phyloP scores from a whole-genome alignment of 2,113 vertebrate genomes.

The Ageneiosus marmoratus region DNA sequence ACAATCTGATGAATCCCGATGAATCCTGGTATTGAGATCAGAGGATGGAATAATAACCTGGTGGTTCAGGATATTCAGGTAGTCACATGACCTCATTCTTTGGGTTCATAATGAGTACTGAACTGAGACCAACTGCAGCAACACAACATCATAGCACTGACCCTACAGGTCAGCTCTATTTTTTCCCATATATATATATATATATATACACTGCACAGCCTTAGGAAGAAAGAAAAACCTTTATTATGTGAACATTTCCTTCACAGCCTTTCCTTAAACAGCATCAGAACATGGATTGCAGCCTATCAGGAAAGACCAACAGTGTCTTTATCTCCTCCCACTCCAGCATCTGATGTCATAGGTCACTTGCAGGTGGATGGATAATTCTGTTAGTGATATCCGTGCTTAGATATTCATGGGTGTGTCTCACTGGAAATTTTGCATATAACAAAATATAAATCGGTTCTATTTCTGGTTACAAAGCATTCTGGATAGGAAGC shows the following conservation, averaged over 20 bases:
- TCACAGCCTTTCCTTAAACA: constrained; percentile 43
- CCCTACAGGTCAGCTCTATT: too few species aligned
- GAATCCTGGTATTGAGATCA: too few species aligned
- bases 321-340: constrained; percentile 64
- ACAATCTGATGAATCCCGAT: too few species aligned
- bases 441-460: background rate
- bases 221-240: background rate
- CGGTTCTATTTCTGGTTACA: background rate
- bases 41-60: too few species aligned
- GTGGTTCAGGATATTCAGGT: too few species aligned
- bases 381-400: constrained; percentile 14
- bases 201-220: too few species aligned
- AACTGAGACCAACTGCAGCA: too few species aligned
- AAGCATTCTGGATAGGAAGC: background rate
- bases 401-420: constrained; percentile 14
- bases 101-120: too few species aligned
- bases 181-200: too few species aligned
- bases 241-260: background rate
- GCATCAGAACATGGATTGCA: constrained; percentile 69
- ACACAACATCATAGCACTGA: too few species aligned
- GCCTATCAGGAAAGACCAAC: constrained; percentile 64
- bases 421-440: background rate
- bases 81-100: too few species aligned
- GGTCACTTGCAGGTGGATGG: background rate
- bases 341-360: constrained; percentile 57